A percentile compares a stretch with the other conserved stretches of the same genome.
Evolutionary conservation across 2,797 vertebrate genomes (phyloP).

Genomic region (Otus scops): DNA sequence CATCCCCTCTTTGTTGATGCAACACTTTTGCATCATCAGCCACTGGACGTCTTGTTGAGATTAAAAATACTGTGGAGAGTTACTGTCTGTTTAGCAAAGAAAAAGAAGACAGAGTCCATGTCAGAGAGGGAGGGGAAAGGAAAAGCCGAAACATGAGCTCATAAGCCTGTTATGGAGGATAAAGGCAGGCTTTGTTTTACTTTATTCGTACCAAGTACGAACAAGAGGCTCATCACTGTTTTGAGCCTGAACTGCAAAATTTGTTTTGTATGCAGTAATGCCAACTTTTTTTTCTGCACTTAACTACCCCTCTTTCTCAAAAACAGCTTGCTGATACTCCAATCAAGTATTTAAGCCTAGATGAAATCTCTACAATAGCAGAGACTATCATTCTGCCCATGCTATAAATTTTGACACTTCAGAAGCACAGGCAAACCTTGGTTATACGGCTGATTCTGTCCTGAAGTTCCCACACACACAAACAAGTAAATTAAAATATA

Average conservation of each 20-base stretch:
- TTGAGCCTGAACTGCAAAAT: background rate
- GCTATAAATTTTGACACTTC: background rate
- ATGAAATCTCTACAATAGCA: background rate
- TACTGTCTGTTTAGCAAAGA: background rate
- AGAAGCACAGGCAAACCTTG: background rate
- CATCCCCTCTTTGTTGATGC: background rate
- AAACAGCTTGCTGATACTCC: background rate
- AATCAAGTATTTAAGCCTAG: background rate
- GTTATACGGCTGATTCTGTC: fast-evolving
- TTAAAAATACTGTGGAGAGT: background rate
- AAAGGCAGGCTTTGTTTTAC: slow-evolving; percentile 45
- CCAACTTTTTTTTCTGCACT: background rate
- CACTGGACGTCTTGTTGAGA: background rate
- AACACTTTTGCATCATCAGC: slow-evolving; percentile 20
- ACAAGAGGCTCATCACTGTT: slow-evolving; percentile 32
- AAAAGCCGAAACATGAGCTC: slow-evolving; percentile 38
- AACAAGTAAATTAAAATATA: background rate
- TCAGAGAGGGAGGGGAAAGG: slow-evolving; percentile 4
- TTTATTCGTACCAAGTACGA: slow-evolving; percentile 13
- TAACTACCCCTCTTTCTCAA: background rate
- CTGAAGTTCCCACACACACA: background rate
- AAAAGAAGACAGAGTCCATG: background rate
- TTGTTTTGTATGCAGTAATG: background rate
- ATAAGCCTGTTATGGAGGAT: background rate
- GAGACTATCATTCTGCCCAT: background rate